phyloP scores from a whole-genome alignment of 2,113 vertebrate species.

The Syrrhaptes paradoxus region DNA sequence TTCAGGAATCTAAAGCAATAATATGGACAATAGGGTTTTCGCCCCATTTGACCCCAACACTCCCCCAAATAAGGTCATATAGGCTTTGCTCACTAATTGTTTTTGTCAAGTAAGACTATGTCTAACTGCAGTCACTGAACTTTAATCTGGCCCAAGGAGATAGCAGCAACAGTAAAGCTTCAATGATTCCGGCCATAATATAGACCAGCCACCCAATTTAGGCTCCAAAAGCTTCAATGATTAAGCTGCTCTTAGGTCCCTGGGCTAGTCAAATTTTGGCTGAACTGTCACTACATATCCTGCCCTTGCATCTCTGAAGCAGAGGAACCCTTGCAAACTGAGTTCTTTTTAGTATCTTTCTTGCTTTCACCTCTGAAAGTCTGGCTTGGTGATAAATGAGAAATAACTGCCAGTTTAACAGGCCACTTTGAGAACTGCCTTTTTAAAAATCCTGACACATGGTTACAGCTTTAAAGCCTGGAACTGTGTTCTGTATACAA shows the following conservation, averaged over 20 bases:
- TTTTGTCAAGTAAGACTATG: not conserved
- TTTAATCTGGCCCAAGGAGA: not conserved
- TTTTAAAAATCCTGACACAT: slow-evolving; percentile 28
- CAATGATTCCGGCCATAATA: not conserved
- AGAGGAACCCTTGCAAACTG: not conserved
- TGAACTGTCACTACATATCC: not conserved
- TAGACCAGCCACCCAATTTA: not conserved
- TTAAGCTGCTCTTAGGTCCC: not conserved
- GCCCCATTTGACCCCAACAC: not conserved
- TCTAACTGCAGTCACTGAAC: not conserved
- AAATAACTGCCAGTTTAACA: slow-evolving; percentile 44
- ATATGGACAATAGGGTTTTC: not conserved
- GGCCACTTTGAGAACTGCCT: not conserved
- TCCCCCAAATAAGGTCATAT: not conserved
- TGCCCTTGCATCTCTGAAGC: not conserved
- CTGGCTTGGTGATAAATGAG: not conserved
- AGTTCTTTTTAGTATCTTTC: not conserved
- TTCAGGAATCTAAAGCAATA: not conserved
- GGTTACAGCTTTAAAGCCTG: not conserved
- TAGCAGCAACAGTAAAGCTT: not conserved
- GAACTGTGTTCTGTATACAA: not conserved
- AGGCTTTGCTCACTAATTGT: not conserved
- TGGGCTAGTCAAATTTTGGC: not conserved
- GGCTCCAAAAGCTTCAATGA: not conserved
- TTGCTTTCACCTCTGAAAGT: not conserved